A percentile compares a stretch with the other conserved stretches of the same genome.
phyloP scores from a whole-genome alignment of 2,888 invertebrate species.

The Neuroscelio doddi region DNA sequence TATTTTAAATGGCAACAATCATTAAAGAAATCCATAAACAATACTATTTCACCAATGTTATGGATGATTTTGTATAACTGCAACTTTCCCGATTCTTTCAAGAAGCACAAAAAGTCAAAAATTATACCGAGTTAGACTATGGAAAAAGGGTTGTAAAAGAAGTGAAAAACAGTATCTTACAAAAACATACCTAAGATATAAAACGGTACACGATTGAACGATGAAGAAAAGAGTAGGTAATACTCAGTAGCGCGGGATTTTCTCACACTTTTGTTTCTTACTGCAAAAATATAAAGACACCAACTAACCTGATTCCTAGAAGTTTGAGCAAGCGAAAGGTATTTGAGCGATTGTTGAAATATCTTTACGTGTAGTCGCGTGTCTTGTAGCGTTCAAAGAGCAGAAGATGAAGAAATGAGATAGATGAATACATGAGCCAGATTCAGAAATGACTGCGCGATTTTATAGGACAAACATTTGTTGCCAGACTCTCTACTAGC shows the following conservation, averaged over 20 bases:
- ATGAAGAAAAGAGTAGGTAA: background rate
- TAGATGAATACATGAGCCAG: background rate
- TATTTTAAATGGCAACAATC: too few species aligned
- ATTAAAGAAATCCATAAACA: too few species aligned
- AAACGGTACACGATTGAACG: too few species aligned
- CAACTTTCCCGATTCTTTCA: too few species aligned
- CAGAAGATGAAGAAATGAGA: background rate
- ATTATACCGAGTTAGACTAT: too few species aligned
- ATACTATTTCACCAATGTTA: too few species aligned
- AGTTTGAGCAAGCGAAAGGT: background rate
- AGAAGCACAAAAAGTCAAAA: too few species aligned
- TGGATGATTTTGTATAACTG: too few species aligned
- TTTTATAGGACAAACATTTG: constrained; percentile 46
- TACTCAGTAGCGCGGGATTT: background rate
- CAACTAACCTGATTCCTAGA: background rate
- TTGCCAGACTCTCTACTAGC: constrained; percentile 22
- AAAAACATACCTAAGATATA: too few species aligned
- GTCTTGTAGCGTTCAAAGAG: too few species aligned
- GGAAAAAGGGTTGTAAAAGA: too few species aligned
- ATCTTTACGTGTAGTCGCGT: background rate
- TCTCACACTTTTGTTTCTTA: background rate
- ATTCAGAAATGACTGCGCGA: constrained; percentile 46
- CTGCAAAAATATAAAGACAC: background rate
- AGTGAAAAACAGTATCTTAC: too few species aligned
- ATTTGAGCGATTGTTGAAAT: background rate